These are phyloP conservation scores for Archaeoteleia sp. DNA, from an alignment of 2,888 invertebrate species.

Conservation along the genomic window DNA sequence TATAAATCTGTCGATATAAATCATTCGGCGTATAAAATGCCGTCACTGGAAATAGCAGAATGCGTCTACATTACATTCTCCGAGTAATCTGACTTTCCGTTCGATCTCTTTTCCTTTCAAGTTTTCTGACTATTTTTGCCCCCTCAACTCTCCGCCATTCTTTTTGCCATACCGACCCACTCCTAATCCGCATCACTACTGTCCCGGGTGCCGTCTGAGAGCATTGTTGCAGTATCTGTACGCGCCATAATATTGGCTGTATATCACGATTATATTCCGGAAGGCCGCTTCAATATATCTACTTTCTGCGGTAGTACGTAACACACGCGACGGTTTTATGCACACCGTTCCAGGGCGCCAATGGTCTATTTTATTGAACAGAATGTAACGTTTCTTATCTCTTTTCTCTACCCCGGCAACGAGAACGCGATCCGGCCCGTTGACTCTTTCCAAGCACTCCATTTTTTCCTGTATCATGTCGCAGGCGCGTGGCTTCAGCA, in stretches of 20 bases:
- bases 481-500: slow-evolving; percentile 32
- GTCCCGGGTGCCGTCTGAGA: slow-evolving; percentile 13
- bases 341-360: slow-evolving; percentile 61
- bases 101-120: slow-evolving; percentile 19
- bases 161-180: neutral
- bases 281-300: slow-evolving; percentile 41
- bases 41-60: slow-evolving; percentile 14
- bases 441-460: slow-evolving; percentile 11
- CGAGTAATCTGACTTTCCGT: slow-evolving; percentile 26
- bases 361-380: slow-evolving; percentile 62
- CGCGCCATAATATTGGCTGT: slow-evolving; percentile 65
- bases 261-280: slow-evolving; percentile 68
- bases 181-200: slow-evolving; percentile 16
- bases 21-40: slow-evolving; percentile 28
- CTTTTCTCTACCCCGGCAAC: slow-evolving; percentile 45
- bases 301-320: slow-evolving; percentile 54
- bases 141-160: slow-evolving; percentile 10
- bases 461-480: slow-evolving; percentile 24
- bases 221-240: slow-evolving; percentile 53
- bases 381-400: slow-evolving; percentile 61
- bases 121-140: slow-evolving; percentile 11
- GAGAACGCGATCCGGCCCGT: slow-evolving; percentile 6
- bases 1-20: slow-evolving; percentile 41
- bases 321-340: slow-evolving; percentile 64
- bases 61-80: slow-evolving; percentile 12